These are phyloP conservation scores for Pseudomyrmex cubaensis DNA, from an alignment of 1,140 invertebrate genomes.

Conservation along the genomic window DNA sequence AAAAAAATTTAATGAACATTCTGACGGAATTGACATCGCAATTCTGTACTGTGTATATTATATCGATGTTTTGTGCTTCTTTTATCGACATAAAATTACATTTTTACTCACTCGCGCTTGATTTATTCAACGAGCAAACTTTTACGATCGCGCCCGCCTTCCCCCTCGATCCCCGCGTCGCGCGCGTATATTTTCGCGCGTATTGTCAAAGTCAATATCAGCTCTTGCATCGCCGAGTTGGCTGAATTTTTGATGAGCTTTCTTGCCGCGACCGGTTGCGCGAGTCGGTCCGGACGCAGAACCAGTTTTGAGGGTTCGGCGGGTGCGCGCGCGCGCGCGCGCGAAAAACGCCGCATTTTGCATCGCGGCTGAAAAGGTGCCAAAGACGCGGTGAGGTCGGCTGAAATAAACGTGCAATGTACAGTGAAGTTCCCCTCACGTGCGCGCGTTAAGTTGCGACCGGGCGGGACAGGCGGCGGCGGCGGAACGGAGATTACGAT, in stretches of 20 bases:
- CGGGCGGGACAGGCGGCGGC: neutral
- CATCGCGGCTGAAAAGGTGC: slow-evolving; percentile 12
- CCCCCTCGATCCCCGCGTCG: no score
- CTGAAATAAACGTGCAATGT: neutral
- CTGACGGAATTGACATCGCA: no score
- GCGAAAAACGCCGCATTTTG: slow-evolving; percentile 25
- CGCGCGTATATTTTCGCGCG: neutral
- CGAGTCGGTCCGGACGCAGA: neutral
- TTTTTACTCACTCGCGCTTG: no score
- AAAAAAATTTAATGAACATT: no score
- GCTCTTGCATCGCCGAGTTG: neutral
- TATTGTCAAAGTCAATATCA: slow-evolving; percentile 18
- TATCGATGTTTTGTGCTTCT: no score
- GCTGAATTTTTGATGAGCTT: slow-evolving; percentile 9
- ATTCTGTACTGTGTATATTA: no score
- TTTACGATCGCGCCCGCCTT: neutral
- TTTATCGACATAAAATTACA: no score
- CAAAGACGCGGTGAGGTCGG: slow-evolving; percentile 14
- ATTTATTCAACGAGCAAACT: no score
- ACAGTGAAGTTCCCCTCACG: slow-evolving; percentile 18
- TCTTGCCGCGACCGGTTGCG: neutral
- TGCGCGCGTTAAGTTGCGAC: neutral
- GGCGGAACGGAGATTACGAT: slow-evolving; percentile 36
- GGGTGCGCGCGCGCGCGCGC: slow-evolving; percentile 26
- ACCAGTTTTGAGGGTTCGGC: neutral